Evolutionary conservation across 2,113 vertebrate genomes (phyloP), one percentile per base, ranked within the genome.

Genomic region (Pachyramphus minor): DNA sequence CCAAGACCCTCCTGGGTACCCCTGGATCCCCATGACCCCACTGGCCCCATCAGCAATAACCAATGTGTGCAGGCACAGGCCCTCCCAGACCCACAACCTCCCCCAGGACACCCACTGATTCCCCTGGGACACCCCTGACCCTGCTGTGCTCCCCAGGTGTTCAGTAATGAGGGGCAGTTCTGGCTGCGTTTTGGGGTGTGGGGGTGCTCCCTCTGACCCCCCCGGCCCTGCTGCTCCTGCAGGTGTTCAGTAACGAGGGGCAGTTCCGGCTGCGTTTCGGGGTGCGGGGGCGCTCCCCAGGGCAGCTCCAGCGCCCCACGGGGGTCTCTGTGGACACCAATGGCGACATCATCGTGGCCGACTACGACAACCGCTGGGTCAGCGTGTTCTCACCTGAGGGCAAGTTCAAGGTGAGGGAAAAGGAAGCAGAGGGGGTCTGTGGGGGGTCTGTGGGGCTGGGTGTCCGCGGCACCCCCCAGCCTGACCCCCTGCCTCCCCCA

Each of bases 321-420:
- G 99, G 99, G 2, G 99, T 99, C 69, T 98, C 99, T 0, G 99
- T 99, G 55, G 99, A 99, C 97, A 98, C 98, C 94, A 99, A 99
- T 0, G 99, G 99, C 7, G 99, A 99, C 97, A 99, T 99, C 84
- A 99, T 99, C 5, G 98, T 99, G 15, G 99, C 99, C 0, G 99
- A 99, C 96, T 99, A 99, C 2, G 99, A 99, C 98, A 99, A 99
- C 98, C 98, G 99, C 95, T 99, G 99, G 99, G 99, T 99, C 97
- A 99, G 99, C 90, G 99, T 99, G 95, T 99, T 99, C 97, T 98
- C 99, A 8, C 98, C 99, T 0, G 99, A 99, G 52, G 99, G 99
- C 44, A 99, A 99, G 93, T 99, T 99, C 97, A 99, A 99, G 99
- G 99, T 99, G 72, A 98, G 97, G 35, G 31, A 4, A 15, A 20